Evolutionary conservation across 64 coral and sea anemone genomes (phyloP).

Genomic region (Porites australiensis): DNA sequence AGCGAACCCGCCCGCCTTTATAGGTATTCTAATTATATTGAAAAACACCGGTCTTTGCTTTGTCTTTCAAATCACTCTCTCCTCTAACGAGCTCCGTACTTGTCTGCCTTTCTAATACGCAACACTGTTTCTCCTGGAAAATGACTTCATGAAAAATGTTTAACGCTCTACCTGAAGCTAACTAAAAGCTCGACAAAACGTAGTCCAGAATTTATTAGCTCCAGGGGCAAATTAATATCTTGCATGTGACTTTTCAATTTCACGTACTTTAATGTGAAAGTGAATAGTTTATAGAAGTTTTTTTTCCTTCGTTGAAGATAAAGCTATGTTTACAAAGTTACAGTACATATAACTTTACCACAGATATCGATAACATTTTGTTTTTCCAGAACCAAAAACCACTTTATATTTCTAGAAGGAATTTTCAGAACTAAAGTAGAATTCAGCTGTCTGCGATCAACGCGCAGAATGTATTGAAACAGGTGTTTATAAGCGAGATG

Average conservation of each 20-base stretch:
- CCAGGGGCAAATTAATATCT: slow-evolving; percentile 45
- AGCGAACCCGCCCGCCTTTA: slow-evolving; percentile 63
- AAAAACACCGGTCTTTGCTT: slow-evolving; percentile 76
- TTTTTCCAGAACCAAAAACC: not conserved
- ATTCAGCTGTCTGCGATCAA: slow-evolving; percentile 57
- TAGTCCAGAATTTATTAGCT: slow-evolving; percentile 8
- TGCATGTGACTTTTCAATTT: slow-evolving; percentile 53
- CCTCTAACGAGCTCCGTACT: not conserved
- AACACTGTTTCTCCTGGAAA: slow-evolving; percentile 65
- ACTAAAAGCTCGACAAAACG: not conserved
- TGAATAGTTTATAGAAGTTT: slow-evolving; percentile 4
- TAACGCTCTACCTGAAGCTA: not conserved
- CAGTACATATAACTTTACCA: not conserved
- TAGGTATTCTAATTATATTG: slow-evolving; percentile 80
- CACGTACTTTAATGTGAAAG: slow-evolving; percentile 2
- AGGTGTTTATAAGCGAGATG: slow-evolving; percentile 22
- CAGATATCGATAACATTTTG: not conserved
- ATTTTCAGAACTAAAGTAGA: slow-evolving; percentile 39
- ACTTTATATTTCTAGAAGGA: slow-evolving; percentile 12
- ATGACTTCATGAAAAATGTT: not conserved
- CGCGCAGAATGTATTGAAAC: slow-evolving; percentile 51
- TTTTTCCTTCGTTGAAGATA: slow-evolving; percentile 21
- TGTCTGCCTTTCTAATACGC: slow-evolving; percentile 30
- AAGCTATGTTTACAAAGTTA: slow-evolving; percentile 25
- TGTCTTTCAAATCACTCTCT: slow-evolving; percentile 84